phyloP scores from a whole-genome alignment of 2,888 invertebrate species.

The Salticus scenicus region DNA sequence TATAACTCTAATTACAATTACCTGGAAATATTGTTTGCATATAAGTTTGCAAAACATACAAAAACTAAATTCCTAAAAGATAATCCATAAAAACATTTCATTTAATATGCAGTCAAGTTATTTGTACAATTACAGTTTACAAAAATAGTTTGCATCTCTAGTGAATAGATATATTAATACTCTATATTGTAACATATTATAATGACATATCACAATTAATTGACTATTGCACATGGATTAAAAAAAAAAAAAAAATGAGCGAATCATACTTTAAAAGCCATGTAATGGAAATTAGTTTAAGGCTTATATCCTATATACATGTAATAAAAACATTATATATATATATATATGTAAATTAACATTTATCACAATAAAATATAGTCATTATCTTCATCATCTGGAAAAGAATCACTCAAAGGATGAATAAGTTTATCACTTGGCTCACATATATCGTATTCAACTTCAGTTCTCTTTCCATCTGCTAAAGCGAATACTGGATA shows the following conservation, averaged over 20 bases:
- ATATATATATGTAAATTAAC: background rate
- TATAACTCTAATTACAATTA: too few species aligned
- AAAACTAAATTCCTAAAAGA: too few species aligned
- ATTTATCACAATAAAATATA: conserved; percentile 57
- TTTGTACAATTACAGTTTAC: background rate
- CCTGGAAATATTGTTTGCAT: too few species aligned
- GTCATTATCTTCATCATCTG: conserved; percentile 44
- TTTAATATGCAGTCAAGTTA: too few species aligned
- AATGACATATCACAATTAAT: background rate
- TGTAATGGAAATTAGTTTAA: background rate
- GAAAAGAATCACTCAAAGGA: background rate
- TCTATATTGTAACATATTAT: background rate
- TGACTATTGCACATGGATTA: background rate
- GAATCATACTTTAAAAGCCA: too few species aligned
- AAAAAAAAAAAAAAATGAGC: too few species aligned
- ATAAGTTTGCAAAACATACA: too few species aligned
- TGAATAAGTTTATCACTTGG: conserved; percentile 23
- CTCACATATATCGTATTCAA: conserved; percentile 32
- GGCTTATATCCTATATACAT: background rate
- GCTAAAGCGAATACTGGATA: conserved; percentile 90
- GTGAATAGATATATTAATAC: background rate
- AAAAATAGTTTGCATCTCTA: background rate
- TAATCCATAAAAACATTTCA: too few species aligned
- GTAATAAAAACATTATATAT: background rate
- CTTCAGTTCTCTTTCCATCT: conserved; percentile 79